These are phyloP conservation scores for Alectoris magna DNA, from an alignment of 2,797 vertebrate species.

Conservation along the genomic window DNA sequence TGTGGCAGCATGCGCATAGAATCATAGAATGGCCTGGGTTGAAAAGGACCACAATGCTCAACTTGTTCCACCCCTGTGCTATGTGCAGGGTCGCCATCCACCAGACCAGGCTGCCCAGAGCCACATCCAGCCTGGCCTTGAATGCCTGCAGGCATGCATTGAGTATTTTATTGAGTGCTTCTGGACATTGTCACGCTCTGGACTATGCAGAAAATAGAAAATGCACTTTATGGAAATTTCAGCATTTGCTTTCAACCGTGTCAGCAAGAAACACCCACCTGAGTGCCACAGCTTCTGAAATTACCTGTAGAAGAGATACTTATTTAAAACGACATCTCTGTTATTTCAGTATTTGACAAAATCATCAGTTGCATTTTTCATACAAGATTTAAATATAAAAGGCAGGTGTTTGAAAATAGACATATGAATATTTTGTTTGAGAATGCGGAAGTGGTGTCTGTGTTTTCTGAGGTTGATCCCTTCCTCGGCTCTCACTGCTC, in stretches of 20 bases:
- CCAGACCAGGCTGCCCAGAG: background rate
- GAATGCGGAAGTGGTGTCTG: background rate
- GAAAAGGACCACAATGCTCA: no score
- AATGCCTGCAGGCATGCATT: no score
- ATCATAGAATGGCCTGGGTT: no score
- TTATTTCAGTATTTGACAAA: background rate
- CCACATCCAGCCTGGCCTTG: no score
- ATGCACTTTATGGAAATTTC: background rate
- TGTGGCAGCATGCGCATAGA: no score
- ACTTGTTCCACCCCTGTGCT: no score
- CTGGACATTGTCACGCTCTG: rapidly evolving
- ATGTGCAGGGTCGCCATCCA: no score
- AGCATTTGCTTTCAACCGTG: background rate
- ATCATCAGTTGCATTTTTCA: background rate
- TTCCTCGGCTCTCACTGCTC: rapidly evolving
- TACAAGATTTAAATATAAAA: background rate
- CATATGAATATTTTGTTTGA: background rate
- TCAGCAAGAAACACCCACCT: background rate
- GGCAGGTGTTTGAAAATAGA: background rate
- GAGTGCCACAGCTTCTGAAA: background rate
- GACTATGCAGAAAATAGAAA: background rate
- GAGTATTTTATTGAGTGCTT: background rate
- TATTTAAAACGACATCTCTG: background rate
- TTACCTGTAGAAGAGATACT: background rate
- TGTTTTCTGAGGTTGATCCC: background rate